These are phyloP conservation scores for Chelon auratus DNA, from an alignment of 2,797 vertebrate genomes.

Conservation along the genomic window DNA sequence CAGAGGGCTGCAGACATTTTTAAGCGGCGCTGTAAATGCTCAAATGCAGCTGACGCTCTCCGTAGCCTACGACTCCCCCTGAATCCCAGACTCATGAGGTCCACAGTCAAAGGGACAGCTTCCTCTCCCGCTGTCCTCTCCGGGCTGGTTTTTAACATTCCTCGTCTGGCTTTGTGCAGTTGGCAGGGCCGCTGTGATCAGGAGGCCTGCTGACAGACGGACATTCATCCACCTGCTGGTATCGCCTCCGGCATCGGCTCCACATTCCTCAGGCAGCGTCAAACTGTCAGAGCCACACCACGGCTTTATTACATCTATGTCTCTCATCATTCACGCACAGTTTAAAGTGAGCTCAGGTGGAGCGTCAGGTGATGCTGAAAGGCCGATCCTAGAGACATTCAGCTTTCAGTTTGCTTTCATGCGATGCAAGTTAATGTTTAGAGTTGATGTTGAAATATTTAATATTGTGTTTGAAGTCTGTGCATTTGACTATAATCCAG, in stretches of 20 bases:
- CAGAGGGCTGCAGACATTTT: no score
- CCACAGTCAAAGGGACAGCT: slow-evolving; percentile 17
- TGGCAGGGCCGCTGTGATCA: slow-evolving; percentile 72
- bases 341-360: slow-evolving; percentile 36
- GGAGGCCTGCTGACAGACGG: slow-evolving; percentile 73
- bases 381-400: slow-evolving; percentile 8
- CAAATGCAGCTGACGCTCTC: no score
- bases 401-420: slow-evolving; percentile 20
- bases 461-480: no score
- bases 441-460: background rate
- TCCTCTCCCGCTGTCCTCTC: slow-evolving; percentile 26
- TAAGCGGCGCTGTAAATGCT: no score
- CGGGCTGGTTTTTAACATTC: slow-evolving; percentile 55
- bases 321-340: slow-evolving; percentile 45
- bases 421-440: background rate
- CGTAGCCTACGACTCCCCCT: background rate
- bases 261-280: slow-evolving; percentile 73
- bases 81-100: slow-evolving; percentile 13
- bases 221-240: slow-evolving; percentile 77
- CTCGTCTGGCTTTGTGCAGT: slow-evolving; percentile 50
- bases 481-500: background rate
- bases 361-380: slow-evolving; percentile 15
- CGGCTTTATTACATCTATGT: slow-evolving; percentile 57
- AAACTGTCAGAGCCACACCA: slow-evolving; percentile 55
- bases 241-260: slow-evolving; percentile 66